These are phyloP conservation scores for Macquaria ambigua DNA, from an alignment of 2,113 vertebrate species.

Conservation along the genomic window DNA sequence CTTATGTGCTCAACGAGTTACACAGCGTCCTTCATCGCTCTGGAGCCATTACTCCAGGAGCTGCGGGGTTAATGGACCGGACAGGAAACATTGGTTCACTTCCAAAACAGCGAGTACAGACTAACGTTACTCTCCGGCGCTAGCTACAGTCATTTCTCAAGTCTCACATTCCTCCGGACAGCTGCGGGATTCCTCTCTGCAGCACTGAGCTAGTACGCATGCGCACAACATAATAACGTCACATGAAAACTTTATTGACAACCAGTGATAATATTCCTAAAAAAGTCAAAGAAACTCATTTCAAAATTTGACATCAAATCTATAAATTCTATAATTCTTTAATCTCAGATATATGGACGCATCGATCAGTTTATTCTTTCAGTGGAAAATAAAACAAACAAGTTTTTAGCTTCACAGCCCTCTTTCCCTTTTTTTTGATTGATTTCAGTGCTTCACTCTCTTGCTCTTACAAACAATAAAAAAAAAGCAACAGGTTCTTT, in stretches of 20 bases:
- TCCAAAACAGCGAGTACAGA: fast-evolving
- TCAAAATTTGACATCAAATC: too few relatives aligned
- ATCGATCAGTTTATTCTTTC: too few relatives aligned
- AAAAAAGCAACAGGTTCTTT: too few relatives aligned
- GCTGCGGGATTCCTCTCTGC: constrained; percentile 33
- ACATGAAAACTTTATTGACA: constrained; percentile 59
- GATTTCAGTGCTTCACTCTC: too few relatives aligned
- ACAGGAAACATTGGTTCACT: too few relatives aligned
- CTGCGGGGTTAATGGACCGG: fast-evolving
- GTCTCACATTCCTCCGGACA: neutral
- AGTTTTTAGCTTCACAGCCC: too few relatives aligned
- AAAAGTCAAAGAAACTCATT: too few relatives aligned
- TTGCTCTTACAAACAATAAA: too few relatives aligned
- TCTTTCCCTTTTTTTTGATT: too few relatives aligned
- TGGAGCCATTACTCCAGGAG: neutral
- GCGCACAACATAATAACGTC: constrained; percentile 11
- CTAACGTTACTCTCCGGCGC: neutral
- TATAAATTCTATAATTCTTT: too few relatives aligned
- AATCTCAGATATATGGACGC: too few relatives aligned
- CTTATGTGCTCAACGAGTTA: neutral
- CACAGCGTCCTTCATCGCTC: neutral
- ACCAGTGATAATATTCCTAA: neutral
- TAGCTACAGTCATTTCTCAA: fast-evolving
- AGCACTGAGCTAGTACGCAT: constrained; percentile 30
- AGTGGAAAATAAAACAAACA: too few relatives aligned